A percentile compares a stretch with the other conserved stretches of the same genome.
These are phyloP conservation scores for Chrysocyon brachyurus DNA, from an alignment of 2,797 vertebrate species.

Conservation along the genomic window DNA sequence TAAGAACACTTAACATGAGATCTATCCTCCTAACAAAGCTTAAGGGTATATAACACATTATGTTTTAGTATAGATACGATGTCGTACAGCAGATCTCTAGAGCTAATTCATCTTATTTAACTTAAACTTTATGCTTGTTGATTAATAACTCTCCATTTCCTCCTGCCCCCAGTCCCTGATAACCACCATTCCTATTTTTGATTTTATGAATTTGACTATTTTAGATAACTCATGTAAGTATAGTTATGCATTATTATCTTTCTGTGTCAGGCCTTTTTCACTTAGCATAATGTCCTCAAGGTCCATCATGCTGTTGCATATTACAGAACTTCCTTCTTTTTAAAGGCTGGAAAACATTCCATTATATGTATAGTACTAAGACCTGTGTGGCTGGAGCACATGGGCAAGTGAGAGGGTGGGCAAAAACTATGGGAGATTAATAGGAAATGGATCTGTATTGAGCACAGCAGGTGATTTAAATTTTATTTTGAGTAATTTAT, in stretches of 20 bases:
- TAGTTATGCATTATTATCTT: background rate
- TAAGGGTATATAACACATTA: background rate
- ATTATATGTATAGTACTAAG: background rate
- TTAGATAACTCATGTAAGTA: background rate
- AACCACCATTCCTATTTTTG: background rate
- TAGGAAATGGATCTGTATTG: background rate
- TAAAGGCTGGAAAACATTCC: background rate
- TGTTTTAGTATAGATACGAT: background rate
- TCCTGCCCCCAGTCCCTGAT: background rate
- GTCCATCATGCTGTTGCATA: background rate
- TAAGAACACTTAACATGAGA: background rate
- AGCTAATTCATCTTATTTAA: background rate
- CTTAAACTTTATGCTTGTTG: background rate
- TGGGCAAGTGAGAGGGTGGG: background rate
- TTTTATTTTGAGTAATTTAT: background rate
- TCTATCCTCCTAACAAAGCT: background rate
- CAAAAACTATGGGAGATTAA: background rate
- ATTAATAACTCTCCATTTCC: background rate
- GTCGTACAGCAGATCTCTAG: background rate
- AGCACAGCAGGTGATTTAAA: background rate
- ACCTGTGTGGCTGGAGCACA: background rate
- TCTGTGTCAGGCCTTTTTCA: background rate
- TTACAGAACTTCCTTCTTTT: background rate
- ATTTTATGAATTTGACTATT: conserved; percentile 9
- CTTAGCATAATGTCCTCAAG: background rate